Evolutionary conservation across 1,140 invertebrate species (phyloP).

Genomic region (Penaeus indicus): DNA sequence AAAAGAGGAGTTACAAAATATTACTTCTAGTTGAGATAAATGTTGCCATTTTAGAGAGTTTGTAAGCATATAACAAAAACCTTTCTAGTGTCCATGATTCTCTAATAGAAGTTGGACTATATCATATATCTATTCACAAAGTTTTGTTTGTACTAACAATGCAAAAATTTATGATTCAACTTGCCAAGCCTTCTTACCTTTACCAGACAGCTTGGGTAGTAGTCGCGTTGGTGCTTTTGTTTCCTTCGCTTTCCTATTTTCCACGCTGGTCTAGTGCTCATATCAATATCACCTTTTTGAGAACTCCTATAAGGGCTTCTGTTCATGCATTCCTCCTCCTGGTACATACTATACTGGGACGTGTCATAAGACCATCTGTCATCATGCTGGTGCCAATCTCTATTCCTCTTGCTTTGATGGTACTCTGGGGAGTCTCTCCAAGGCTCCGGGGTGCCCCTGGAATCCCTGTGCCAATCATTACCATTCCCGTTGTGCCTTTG

Average conservation of each 20-base stretch:
- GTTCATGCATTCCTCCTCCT: background rate
- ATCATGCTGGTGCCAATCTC: background rate
- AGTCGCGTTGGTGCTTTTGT: background rate
- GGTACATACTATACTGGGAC: background rate
- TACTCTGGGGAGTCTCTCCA: no score
- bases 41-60: no score
- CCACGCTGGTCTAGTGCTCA: conserved; percentile 26
- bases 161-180: background rate
- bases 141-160: no score
- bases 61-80: no score
- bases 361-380: background rate
- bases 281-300: conserved; percentile 12
- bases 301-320: background rate
- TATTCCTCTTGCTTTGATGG: background rate
- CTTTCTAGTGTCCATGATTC: no score
- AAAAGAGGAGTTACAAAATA: background rate
- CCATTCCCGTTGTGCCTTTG: background rate
- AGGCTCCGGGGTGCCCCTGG: no score
- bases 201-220: conserved; percentile 36
- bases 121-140: no score
- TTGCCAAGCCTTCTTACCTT: conserved; percentile 17
- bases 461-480: background rate
- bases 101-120: no score
- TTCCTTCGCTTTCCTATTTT: conserved; percentile 30
- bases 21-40: no score